Conservation (phyloP, 1,140 invertebrate genomes). For the Phortica variegata region DNA sequence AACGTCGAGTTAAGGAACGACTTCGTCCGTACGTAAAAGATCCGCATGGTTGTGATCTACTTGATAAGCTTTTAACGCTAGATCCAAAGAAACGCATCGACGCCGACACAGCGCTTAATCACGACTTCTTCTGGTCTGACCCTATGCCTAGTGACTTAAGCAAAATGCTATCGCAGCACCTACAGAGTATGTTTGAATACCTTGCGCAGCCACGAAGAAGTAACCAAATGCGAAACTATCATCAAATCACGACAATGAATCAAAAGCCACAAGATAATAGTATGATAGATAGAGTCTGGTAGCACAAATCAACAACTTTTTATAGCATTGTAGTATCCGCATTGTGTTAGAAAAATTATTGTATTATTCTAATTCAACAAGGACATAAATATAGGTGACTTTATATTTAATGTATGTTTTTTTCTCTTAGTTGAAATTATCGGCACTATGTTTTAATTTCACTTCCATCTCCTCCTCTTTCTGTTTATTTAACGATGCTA, state of each 20-base stretch:
- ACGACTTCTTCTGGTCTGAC: constrained; percentile 98
- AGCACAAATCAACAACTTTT: too few species aligned
- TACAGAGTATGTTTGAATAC: constrained; percentile 96
- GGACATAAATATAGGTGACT: too few species aligned
- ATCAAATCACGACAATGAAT: constrained; percentile 58
- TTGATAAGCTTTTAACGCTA: constrained; percentile 89
- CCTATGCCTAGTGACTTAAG: constrained; percentile 91
- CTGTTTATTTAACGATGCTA: constrained; percentile 55
- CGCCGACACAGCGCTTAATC: constrained; percentile 91
- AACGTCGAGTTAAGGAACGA: constrained; percentile 87
- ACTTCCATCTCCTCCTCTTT: constrained; percentile 24
- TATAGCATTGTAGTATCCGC: too few species aligned
- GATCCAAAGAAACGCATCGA: constrained; percentile 91
- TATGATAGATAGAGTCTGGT: constrained; percentile 56
- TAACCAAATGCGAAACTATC: constrained; percentile 71
- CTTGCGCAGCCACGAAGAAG: constrained; percentile 78
- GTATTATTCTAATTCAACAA: too few species aligned
- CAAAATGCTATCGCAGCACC: constrained; percentile 91
- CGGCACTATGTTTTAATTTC: constrained; percentile 28
- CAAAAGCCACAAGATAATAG: constrained; percentile 55
- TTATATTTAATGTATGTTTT: too few species aligned
- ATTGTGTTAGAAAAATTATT: too few species aligned
- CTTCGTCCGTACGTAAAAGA: constrained; percentile 92
- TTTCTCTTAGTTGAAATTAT: constrained; percentile 36
- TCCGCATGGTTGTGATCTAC: constrained; percentile 85